Evolutionary conservation across 1,140 invertebrate genomes (phyloP).

Genomic region (Archivesica marissinica): DNA sequence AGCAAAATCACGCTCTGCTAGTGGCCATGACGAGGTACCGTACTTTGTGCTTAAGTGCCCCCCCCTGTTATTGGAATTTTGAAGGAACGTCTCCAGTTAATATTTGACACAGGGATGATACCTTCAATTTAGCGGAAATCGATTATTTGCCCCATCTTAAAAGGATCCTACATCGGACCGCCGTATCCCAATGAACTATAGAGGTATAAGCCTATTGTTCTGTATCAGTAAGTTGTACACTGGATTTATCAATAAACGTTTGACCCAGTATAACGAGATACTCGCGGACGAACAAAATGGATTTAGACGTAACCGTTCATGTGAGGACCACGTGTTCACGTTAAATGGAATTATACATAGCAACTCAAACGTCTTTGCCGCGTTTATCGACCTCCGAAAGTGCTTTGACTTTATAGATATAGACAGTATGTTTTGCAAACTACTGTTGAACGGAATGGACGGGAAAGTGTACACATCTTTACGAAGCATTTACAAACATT

Average conservation of each 20-base stretch:
- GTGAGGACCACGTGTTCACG: slow-evolving; percentile 31
- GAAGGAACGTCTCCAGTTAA: too few species aligned
- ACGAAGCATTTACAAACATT: too few species aligned
- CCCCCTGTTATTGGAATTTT: too few species aligned
- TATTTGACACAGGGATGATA: too few species aligned
- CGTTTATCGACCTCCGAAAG: slow-evolving; percentile 27
- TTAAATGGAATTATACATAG: slow-evolving; percentile 32
- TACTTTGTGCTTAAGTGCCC: slow-evolving; percentile 1
- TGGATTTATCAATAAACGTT: slow-evolving; percentile 9
- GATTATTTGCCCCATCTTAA: slow-evolving; percentile 41
- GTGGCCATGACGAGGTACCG: not conserved
- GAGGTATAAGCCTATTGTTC: slow-evolving; percentile 24
- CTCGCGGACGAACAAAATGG: slow-evolving; percentile 43
- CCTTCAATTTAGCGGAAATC: too few species aligned
- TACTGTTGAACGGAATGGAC: too few species aligned
- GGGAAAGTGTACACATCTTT: too few species aligned
- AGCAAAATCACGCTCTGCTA: not conserved
- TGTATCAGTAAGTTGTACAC: slow-evolving; percentile 39
- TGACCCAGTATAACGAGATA: slow-evolving; percentile 5
- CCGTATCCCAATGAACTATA: slow-evolving; percentile 25
- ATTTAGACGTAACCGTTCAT: slow-evolving; percentile 10
- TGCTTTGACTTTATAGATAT: slow-evolving; percentile 48
- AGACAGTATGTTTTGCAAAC: too few species aligned
- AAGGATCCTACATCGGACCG: slow-evolving; percentile 11
- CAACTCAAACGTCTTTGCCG: not conserved